Evolutionary conservation across 2,888 invertebrate species (phyloP).

Genomic region (Amblyjoppa fuscipennis): DNA sequence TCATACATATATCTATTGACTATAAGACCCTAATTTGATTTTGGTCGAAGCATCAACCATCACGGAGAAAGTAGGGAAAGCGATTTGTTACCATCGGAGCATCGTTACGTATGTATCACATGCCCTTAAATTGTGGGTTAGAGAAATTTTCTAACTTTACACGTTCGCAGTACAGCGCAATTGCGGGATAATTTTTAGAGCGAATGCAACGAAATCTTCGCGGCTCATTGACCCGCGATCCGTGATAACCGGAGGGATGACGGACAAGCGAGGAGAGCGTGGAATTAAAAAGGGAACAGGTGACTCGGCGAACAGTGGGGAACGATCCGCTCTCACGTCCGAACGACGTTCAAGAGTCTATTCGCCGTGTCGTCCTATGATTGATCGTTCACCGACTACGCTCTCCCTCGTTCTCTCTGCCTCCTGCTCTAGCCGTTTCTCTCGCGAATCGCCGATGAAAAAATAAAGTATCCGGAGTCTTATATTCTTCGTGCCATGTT

Average conservation of each 20-base stretch:
- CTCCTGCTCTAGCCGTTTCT: not conserved
- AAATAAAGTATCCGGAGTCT: conserved; percentile 33
- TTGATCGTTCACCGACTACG: conserved; percentile 36
- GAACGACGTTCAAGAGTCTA: conserved; percentile 35
- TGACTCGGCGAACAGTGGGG: conserved; percentile 5
- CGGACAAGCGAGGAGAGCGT: not conserved
- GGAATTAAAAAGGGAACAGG: not conserved
- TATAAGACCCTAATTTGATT: too few species aligned
- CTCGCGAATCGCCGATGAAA: conserved; percentile 7
- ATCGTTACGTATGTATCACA: too few species aligned
- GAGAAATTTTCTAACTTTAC: too few species aligned
- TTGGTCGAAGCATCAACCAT: too few species aligned
- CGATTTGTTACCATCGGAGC: too few species aligned
- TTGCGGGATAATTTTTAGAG: not conserved
- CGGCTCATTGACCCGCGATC: not conserved
- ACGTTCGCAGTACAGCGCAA: not conserved
- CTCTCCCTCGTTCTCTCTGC: not conserved
- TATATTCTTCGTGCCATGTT: conserved; percentile 10
- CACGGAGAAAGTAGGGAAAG: too few species aligned
- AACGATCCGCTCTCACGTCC: conserved; percentile 2
- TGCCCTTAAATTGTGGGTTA: too few species aligned
- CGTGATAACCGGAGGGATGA: not conserved
- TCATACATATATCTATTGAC: too few species aligned
- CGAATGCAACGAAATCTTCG: conserved; percentile 14
- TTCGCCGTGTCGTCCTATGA: conserved; percentile 50